phyloP scores from a whole-genome alignment of 2,888 invertebrate genomes.

The Exephanes ischioxanthus region DNA sequence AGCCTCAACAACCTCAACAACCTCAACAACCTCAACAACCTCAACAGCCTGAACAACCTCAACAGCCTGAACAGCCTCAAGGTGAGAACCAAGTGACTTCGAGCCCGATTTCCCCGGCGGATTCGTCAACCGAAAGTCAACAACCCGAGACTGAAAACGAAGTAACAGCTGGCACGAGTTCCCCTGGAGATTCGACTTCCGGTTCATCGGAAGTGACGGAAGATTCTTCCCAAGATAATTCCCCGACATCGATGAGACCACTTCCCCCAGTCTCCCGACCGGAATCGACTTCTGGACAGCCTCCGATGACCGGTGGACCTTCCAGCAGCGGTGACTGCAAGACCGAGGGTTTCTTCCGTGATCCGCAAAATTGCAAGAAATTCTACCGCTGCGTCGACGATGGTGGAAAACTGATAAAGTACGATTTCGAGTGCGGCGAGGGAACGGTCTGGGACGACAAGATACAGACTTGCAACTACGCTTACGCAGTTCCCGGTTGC shows the following conservation, averaged over 20 bases:
- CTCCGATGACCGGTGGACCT: neutral
- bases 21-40: neutral
- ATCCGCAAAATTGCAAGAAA: conserved; percentile 89
- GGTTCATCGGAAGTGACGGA: conserved; percentile 7
- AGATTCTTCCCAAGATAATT: conserved; percentile 1
- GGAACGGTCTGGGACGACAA: conserved; percentile 90
- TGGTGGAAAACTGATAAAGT: conserved; percentile 85
- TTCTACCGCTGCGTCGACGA: conserved; percentile 92
- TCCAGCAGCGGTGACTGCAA: conserved; percentile 69
- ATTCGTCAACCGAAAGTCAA: conserved; percentile 32
- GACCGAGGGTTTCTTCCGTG: conserved; percentile 90
- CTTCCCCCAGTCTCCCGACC: neutral
- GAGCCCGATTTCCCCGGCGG: neutral
- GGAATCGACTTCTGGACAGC: neutral
- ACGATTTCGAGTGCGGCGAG: conserved; percentile 88
- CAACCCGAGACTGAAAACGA: conserved; percentile 17
- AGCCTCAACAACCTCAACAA: too few species aligned
- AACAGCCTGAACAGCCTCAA: neutral
- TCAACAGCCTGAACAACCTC: too few species aligned
- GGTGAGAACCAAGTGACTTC: conserved; percentile 3
- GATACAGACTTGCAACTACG: conserved; percentile 88
- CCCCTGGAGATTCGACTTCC: conserved; percentile 24
- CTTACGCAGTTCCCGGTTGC: conserved; percentile 85
- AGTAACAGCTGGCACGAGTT: neutral
- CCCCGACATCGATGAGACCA: neutral